Base-by-base conservation (phyloP, 2,113 vertebrate species). In the Catharus fuscescens region DNA sequence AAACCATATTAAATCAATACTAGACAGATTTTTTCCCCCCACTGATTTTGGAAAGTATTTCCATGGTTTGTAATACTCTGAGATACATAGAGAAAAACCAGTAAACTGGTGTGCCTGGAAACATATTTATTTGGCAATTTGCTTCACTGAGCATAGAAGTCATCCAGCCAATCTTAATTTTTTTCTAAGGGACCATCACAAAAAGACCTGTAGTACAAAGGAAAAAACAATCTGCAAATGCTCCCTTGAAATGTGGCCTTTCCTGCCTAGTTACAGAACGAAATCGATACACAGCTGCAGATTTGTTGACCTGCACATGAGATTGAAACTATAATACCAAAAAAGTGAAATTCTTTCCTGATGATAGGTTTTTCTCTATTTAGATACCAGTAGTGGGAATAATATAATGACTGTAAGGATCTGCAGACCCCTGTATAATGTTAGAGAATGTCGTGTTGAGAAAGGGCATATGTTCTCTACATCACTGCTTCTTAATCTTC, bases 401-500 rank as follows among this genome's bases (percentile, higher is more conserved):
- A 96, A 92, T 96, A 79, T 96, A 97, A 97, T 95, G 86, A 96
- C 87, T 96, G 84, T 95, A 95, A 96, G 89, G 94, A 96, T 96
- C 90, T 95, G 62, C 73, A 95, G 86, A 92, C 81, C 85, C 86
- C 90, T n/a, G 8, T 93, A 84, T 72, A 94, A 80, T 93, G 62
- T 95, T 94, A 92, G 93, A 93, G 91, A 97, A 96, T 95, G 89
- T 96, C 94, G 92, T 94, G 88, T 97, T 96, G 97, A 96, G 95
- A 98, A 97, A 98, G 96, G 96, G 93, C 90, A 95, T 89, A 79
- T 92, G 91, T 97, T 97, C 65, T 76, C 86, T 95, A 89, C 93
- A 96, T 97, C 94, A 96, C 77, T 92, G 95, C 95, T 97, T 94
- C 97, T 97, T 98, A 98, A 98, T 98, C 98, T 97, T 97, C 97